Conservation (phyloP, 2,113 vertebrate genomes). For the Dascyllus trimaculatus region DNA sequence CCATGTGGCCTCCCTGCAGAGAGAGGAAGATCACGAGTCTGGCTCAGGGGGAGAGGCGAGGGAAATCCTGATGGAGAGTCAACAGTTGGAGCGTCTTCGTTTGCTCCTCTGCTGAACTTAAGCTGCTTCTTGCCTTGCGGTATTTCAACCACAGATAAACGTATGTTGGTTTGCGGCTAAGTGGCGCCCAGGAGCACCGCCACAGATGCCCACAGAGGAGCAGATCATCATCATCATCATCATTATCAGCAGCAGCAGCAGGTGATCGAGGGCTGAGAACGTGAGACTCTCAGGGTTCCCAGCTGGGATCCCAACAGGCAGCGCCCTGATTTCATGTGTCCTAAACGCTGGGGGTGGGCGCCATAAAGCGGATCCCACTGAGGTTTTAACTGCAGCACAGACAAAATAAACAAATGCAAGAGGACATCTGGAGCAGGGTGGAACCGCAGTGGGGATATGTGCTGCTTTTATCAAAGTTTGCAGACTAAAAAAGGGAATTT, state of each 20-base stretch:
- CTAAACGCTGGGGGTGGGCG: not conserved
- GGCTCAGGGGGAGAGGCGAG: not conserved
- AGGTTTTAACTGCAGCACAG: not conserved
- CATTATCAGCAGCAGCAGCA: slow-evolving; percentile 53
- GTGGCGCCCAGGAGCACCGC: not conserved
- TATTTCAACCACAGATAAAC: not conserved
- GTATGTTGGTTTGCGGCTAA: too few relatives aligned
- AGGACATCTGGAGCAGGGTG: not conserved
- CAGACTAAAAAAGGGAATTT: not conserved
- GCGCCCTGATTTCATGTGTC: slow-evolving; percentile 18
- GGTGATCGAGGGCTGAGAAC: slow-evolving; percentile 50
- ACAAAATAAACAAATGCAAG: not conserved
- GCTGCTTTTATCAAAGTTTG: too few relatives aligned
- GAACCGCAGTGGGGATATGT: not conserved
- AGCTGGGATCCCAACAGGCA: slow-evolving; percentile 33
- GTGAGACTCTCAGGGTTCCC: slow-evolving; percentile 2
- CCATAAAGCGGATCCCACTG: not conserved
- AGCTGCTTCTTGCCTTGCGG: not conserved
- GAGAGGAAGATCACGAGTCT: slow-evolving; percentile 2
- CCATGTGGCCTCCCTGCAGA: slow-evolving; percentile 58
- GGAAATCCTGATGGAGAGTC: not conserved
- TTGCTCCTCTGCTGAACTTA: slow-evolving; percentile 8
- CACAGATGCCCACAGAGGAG: slow-evolving; percentile 14
- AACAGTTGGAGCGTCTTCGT: not conserved
- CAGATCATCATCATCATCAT: not conserved